Evolutionary conservation across 2,888 invertebrate genomes (phyloP).

Genomic region (Tetramorium bicarinatum): DNA sequence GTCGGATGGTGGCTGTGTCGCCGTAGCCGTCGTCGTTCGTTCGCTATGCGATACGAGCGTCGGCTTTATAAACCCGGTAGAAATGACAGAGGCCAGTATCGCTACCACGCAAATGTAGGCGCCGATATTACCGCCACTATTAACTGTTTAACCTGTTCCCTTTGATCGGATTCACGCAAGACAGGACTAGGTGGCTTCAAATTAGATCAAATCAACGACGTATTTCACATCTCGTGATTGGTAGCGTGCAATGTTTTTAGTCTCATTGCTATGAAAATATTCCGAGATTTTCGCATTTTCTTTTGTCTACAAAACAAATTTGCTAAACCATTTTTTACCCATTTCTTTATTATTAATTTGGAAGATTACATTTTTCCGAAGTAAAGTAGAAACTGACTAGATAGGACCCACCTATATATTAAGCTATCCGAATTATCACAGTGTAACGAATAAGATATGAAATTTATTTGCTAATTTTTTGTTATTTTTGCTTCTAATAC

Average conservation of each 20-base stretch:
- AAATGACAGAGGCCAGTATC: constrained; percentile 76
- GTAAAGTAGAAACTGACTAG: not conserved
- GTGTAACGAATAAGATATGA: too few species aligned
- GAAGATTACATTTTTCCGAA: not conserved
- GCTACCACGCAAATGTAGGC: constrained; percentile 72
- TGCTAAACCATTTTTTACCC: not conserved
- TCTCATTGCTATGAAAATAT: not conserved
- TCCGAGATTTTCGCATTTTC: not conserved
- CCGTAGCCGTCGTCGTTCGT: constrained; percentile 30
- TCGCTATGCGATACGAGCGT: constrained; percentile 52
- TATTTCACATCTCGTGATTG: not conserved
- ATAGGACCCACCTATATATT: too few species aligned
- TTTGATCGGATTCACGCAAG: constrained; percentile 78
- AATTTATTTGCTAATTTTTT: too few species aligned
- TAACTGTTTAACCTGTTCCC: constrained; percentile 79
- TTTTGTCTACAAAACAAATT: not conserved
- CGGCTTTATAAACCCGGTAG: constrained; percentile 50
- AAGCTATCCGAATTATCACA: too few species aligned
- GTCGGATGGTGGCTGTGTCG: constrained; percentile 13
- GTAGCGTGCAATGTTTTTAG: not conserved
- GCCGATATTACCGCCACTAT: constrained; percentile 73
- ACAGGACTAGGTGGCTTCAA: constrained; percentile 64
- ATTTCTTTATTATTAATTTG: not conserved
- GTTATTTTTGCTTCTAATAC: too few species aligned
- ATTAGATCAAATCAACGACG: constrained; percentile 67